phyloP scores from a whole-genome alignment of 2,113 vertebrate genomes.

The Zosterops lateralis region DNA sequence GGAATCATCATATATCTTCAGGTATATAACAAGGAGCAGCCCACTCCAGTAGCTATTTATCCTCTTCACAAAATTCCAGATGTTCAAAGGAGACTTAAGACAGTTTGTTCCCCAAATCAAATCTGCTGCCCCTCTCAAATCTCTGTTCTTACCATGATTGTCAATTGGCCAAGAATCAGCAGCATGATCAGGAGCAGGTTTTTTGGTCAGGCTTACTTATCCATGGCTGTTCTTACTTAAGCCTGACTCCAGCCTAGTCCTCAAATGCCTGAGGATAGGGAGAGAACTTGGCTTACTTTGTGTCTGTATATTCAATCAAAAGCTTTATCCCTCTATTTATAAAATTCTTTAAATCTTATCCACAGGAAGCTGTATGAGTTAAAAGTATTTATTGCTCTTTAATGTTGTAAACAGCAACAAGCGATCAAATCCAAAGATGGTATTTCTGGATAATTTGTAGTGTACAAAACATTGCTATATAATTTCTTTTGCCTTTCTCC shows the following conservation, averaged over 20 bases:
- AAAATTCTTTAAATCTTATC: not conserved
- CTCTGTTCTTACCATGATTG: not conserved
- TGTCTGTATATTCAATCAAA: not conserved
- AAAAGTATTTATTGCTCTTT: not conserved
- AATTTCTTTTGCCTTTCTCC: not conserved
- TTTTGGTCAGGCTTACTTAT: not conserved
- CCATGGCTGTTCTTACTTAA: not conserved
- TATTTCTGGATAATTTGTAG: not conserved
- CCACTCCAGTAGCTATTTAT: not conserved
- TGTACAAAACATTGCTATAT: not conserved
- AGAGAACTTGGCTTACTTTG: not conserved
- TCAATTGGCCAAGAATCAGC: not conserved
- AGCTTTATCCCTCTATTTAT: not conserved
- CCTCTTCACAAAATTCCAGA: not conserved
- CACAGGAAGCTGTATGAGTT: not conserved
- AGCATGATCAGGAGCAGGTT: not conserved
- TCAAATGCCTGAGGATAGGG: not conserved
- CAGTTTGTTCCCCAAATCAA: not conserved
- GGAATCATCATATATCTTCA: not conserved
- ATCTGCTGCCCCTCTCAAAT: not conserved
- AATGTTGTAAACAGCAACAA: not conserved
- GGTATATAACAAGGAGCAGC: not conserved
- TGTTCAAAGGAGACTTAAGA: not conserved
- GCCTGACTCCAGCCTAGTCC: not conserved
- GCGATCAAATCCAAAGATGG: accelerated